Conservation (phyloP, 2,888 invertebrate species). For the Ophion obscuratus region DNA sequence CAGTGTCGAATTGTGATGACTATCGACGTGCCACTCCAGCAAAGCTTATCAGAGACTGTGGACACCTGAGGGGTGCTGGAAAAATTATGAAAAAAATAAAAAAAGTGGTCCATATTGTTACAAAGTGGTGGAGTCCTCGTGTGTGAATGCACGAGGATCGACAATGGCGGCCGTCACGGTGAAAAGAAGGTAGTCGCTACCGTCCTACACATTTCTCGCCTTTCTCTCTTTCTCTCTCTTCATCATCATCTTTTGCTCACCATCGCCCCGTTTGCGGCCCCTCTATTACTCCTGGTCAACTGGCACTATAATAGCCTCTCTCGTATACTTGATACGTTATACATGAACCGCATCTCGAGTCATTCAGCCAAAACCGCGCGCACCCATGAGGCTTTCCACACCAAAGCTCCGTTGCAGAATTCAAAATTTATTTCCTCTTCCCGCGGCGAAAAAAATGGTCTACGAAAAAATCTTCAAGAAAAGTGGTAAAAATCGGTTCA, state of each 20-base stretch:
- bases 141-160: constrained; percentile 51
- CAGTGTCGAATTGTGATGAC: no score
- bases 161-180: constrained; percentile 79
- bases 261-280: not conserved
- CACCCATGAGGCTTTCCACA: constrained; percentile 19
- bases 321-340: constrained; percentile 50
- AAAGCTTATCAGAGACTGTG: not conserved
- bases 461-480: no score
- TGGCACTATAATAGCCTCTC: constrained; percentile 56
- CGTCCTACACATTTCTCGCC: constrained; percentile 73
- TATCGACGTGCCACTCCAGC: not conserved
- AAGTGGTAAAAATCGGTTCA: not conserved
- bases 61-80: not conserved
- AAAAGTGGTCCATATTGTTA: not conserved
- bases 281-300: constrained; percentile 44
- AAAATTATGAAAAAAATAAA: not conserved
- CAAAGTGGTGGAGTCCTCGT: not conserved
- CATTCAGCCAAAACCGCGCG: constrained; percentile 55
- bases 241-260: constrained; percentile 56
- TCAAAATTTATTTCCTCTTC: not conserved
- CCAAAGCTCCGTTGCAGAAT: not conserved
- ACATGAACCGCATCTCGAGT: constrained; percentile 49
- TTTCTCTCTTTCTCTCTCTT: constrained; percentile 37
- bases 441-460: not conserved
- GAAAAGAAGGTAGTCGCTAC: constrained; percentile 73